These are phyloP conservation scores for Cyphomyrmex costatus DNA, from an alignment of 1,140 invertebrate species.

Conservation along the genomic window DNA sequence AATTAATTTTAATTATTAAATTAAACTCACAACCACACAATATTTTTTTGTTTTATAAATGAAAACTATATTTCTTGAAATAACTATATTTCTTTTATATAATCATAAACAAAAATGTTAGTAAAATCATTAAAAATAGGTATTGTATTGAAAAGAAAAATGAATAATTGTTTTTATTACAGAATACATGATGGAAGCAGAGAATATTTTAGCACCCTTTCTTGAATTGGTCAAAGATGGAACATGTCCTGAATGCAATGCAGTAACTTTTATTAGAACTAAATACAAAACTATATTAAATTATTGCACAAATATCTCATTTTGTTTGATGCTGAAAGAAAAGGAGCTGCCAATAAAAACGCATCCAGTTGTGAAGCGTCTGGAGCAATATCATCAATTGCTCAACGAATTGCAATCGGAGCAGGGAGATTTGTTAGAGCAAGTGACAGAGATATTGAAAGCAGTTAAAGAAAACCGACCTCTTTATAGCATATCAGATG, in stretches of 20 bases:
- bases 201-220: constrained; percentile 89
- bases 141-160: neutral
- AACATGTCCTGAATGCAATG: constrained; percentile 87
- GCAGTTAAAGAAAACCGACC: constrained; percentile 76
- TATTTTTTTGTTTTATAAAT: neutral
- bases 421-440: constrained; percentile 88
- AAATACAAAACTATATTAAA: constrained; percentile 92
- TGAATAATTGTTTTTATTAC: constrained; percentile 50
- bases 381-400: constrained; percentile 93
- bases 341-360: constrained; percentile 90
- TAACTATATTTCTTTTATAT: neutral
- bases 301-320: constrained; percentile 95
- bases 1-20: neutral
- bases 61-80: neutral
- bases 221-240: constrained; percentile 88
- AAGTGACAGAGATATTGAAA: constrained; percentile 84
- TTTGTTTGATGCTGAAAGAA: constrained; percentile 94
- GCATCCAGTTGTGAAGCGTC: constrained; percentile 95
- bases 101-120: neutral
- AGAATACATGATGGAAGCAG: constrained; percentile 89
- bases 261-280: constrained; percentile 90
- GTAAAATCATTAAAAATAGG: neutral
- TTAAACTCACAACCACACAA: neutral
- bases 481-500: constrained; percentile 76
- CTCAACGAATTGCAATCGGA: constrained; percentile 91